phyloP scores from a whole-genome alignment of 2,888 invertebrate genomes.

The Brenthis hecate region DNA sequence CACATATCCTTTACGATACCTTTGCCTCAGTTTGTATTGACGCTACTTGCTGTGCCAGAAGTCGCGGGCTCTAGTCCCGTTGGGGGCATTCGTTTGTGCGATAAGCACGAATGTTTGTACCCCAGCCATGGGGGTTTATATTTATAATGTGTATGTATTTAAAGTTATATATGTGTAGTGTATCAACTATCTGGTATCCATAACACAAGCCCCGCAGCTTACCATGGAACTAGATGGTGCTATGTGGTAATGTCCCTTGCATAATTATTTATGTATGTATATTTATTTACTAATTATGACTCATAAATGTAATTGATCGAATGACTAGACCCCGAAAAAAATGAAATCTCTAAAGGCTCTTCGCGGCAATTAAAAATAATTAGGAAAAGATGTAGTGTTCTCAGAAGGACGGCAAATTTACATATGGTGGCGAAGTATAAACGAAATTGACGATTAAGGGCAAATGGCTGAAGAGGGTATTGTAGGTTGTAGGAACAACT shows the following conservation, averaged over 20 bases:
- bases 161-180: no score
- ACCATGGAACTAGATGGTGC: no score
- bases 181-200: no score
- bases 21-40: neutral
- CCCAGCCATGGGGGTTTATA: no score
- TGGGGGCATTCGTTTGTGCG: no score
- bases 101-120: no score
- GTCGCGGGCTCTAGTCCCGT: no score
- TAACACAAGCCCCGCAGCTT: no score
- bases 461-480: slow-evolving; percentile 79
- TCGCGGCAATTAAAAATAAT: slow-evolving; percentile 82
- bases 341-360: slow-evolving; percentile 75
- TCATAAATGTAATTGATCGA: slow-evolving; percentile 66
- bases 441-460: slow-evolving; percentile 77
- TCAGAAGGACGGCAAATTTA: slow-evolving; percentile 79
- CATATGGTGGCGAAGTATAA: slow-evolving; percentile 72
- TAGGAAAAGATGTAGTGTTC: slow-evolving; percentile 77
- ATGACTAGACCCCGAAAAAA: slow-evolving; percentile 80
- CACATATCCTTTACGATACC: slow-evolving; percentile 35
- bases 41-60: no score
- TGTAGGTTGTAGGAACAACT: slow-evolving; percentile 31
- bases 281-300: slow-evolving; percentile 29
- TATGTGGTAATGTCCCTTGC: no score
- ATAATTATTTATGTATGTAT: neutral
- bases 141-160: no score